Evolutionary conservation across 2,797 vertebrate species (phyloP).

Genomic region (Sebastes wilsoni): DNA sequence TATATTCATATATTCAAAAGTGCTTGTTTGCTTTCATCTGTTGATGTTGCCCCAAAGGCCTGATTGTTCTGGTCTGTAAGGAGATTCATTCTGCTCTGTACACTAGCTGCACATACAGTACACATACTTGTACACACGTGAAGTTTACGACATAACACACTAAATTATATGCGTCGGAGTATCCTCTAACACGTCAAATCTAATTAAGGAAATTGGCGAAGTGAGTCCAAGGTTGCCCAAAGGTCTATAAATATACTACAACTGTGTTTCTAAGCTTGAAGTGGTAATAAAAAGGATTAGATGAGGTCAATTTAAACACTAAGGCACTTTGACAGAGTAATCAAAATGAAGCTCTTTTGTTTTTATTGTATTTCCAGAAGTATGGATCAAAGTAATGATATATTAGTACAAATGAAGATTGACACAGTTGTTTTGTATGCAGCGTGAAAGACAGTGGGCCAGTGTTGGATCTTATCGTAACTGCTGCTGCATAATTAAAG

Average conservation of each 20-base stretch:
- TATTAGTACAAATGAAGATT: neutral
- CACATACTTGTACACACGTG: neutral
- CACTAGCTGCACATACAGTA: neutral
- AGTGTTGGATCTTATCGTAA: neutral
- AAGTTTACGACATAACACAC: neutral
- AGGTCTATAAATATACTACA: neutral
- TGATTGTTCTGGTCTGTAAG: neutral
- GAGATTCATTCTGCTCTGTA: neutral
- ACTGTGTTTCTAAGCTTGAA: neutral
- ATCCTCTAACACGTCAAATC: neutral
- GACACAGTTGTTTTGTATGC: neutral
- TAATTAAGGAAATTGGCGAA: neutral
- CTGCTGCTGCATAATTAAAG: constrained; percentile 44
- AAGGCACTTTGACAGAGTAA: neutral
- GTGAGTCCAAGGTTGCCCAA: neutral
- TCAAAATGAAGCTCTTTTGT: neutral
- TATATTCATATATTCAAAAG: constrained; percentile 42
- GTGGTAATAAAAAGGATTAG: neutral
- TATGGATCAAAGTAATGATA: neutral
- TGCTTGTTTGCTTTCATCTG: constrained; percentile 19
- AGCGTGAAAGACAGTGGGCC: neutral
- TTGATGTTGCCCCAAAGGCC: constrained; percentile 4
- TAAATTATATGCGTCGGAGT: neutral
- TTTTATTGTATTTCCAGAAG: neutral
- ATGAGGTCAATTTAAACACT: neutral